phyloP scores from a whole-genome alignment of 2,888 invertebrate genomes.

The Sepiola atlantica region DNA sequence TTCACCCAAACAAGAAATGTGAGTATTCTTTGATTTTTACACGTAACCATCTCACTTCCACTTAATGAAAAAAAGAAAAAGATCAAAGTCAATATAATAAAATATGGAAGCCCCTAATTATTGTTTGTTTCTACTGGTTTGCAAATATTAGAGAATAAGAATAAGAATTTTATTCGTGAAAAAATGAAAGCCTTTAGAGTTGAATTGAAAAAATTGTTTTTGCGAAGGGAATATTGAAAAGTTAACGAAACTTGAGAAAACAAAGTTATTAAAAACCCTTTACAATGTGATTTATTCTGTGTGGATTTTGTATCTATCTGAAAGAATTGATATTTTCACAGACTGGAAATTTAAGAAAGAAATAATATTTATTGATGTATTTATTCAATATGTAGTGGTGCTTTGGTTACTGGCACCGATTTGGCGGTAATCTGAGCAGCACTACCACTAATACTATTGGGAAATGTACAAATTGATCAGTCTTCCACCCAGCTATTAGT shows the following conservation, averaged over 20 bases:
- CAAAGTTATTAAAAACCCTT: not conserved
- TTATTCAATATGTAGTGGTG: too few relatives aligned
- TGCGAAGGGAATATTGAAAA: not conserved
- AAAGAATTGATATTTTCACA: not conserved
- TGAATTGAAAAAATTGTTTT: not conserved
- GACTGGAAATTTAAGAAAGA: not conserved
- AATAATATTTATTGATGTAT: too few relatives aligned
- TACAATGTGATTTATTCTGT: too few relatives aligned
- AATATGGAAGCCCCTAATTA: not conserved
- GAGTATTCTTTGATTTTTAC: not conserved
- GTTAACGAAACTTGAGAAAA: not conserved
- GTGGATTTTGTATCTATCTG: not conserved
- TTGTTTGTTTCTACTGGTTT: not conserved
- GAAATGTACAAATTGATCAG: too few relatives aligned
- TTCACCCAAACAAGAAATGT: not conserved
- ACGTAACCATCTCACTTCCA: not conserved
- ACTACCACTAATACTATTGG: too few relatives aligned
- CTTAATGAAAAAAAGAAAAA: not conserved
- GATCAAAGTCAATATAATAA: not conserved
- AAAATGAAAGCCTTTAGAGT: not conserved
- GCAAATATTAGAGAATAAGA: not conserved
- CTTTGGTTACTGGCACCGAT: too few relatives aligned
- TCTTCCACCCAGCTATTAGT: too few relatives aligned
- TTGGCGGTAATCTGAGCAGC: too few relatives aligned
- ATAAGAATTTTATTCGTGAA: too few relatives aligned